Base-by-base conservation (phyloP, 1,140 invertebrate species). In the Cataglyphis hispanica region DNA sequence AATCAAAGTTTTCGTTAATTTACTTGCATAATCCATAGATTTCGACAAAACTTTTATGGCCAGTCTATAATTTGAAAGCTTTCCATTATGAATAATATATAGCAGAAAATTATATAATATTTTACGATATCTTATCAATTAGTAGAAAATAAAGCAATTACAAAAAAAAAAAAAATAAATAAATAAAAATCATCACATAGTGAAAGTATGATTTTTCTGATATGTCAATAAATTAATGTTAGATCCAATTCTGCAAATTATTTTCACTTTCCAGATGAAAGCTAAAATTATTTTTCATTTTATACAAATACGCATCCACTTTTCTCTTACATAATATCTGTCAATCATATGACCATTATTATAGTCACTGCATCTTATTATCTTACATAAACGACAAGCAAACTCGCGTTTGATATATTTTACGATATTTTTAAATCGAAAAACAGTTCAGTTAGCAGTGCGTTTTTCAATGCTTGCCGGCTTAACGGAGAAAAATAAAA, bases 401-500 rank as follows among this genome's bases (percentile, higher is more conserved):
- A 22, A 67, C 13, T 31, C 61, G 7, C 19, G 16, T 19, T 10
- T 16, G 27, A 76, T 11, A 10, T 78, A 37, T 67, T 67, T 67
- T 74, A 37, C 58, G 81, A 5, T 50, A 16, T 50, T 50, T 50
- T 50, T 50, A 50, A 90, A 92, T 88, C 84, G 63, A 89, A 86
- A 40, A 64, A 53, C n/a, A 25, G 43, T 53, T 60, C 53, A 66
- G 53, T 60, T 66, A 89, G 86, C 88, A 50, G 46, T 16, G 16
- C 69, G 83, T 91, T 91, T 91, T 84, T 88, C 50, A 81, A 83
- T 81, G 88, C 75, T 86, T 67, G 56, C 83, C 74, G 70, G 74
- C 67, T 78, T 72, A 87, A 80, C 66, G 67, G 67, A 85, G 43
- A 69, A 88, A 91, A 91, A 80, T 80, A 70, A 91, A 93, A 90